Evolutionary conservation across 2,888 invertebrate genomes (phyloP), one percentile per base, ranked within the genome.

Genomic region (Platycnemis pennipes): DNA sequence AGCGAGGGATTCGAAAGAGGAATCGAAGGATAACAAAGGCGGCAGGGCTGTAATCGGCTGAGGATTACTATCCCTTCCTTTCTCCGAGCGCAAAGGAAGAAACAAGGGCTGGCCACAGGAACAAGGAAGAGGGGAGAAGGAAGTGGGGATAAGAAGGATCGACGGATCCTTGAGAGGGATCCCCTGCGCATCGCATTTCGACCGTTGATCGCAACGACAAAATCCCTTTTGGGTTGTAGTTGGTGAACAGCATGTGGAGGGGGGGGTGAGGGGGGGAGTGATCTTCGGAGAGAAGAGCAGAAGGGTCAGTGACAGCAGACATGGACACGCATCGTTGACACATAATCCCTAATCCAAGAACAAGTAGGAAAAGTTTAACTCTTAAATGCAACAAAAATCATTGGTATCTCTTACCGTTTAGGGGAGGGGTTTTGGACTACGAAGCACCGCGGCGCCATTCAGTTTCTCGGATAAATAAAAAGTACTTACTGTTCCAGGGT

Each of bases 1-100:
- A 69, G 63, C 26, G 91, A n/a, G 44, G 53, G 53, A 56, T 91
- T 69, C 63, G 44, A 63, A n/a, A 69, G 44, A 69, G 91, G 69
- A 63, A 91, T 91, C 69, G 37, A 11, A 63, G 22, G 89, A 89
- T 56, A 53, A 56, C 56, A 89, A 89, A 45, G n/a, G 77, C 8
- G 45, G 87, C 45, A 42, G 87, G 87, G 46, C 45, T 26, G 45
- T 87, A 87, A 87, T 44, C 87, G 87, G 45, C n/a, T 45, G 46
- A 45, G 87, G 87, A 87, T 87, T 87, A 87, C 45, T 11, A 22
- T 44, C 26, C 11, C n/a, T 87, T 19, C 13, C 87, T 87, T 46
- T 44, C 44, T 87, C n/a, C 44, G 63, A 31, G n/a, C 7, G 63
- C 22, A 44, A 42, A 44, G 56, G 63, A 69, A 63, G 63, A 63